Percentiles rank a stretch among this genome's conserved stretches.
phyloP scores from a whole-genome alignment of 2,888 invertebrate genomes.

The Cataglyphis rosenhaueri region DNA sequence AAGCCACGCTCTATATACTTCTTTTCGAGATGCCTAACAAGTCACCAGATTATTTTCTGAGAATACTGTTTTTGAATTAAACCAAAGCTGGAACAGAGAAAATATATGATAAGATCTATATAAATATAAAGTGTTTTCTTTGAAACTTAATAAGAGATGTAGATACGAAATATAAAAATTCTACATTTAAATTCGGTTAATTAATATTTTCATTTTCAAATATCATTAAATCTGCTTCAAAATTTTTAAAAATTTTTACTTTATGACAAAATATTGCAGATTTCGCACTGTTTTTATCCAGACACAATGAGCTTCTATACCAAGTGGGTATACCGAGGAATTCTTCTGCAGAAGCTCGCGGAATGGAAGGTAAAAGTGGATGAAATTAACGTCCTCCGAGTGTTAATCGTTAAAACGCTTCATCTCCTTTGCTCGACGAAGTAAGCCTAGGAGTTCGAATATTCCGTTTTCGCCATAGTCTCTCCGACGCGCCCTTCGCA shows the following conservation, averaged over 20 bases:
- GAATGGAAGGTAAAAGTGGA: constrained; percentile 37
- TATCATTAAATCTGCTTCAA: not conserved
- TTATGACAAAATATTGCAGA: not conserved
- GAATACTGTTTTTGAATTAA: constrained; percentile 45
- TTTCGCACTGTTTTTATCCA: not conserved
- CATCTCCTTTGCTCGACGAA: constrained; percentile 20
- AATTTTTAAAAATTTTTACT: constrained; percentile 10
- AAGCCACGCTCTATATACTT: constrained; percentile 37
- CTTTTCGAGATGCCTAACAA: constrained; percentile 52
- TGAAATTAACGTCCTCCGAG: constrained; percentile 18
- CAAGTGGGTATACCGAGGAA: not conserved
- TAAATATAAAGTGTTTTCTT: not conserved
- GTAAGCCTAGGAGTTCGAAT: constrained; percentile 5
- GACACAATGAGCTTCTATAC: not conserved
- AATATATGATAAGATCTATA: constrained; percentile 3
- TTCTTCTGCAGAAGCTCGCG: constrained; percentile 22
- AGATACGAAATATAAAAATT: not conserved
- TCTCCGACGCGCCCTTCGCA: constrained; percentile 33
- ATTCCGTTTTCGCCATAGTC: constrained; percentile 23
- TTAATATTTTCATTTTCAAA: not conserved
- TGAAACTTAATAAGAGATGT: not conserved
- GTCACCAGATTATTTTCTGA: constrained; percentile 48
- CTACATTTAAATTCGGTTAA: not conserved
- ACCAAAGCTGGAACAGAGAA: not conserved
- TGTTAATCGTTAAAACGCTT: constrained; percentile 45